These are phyloP conservation scores for Tryphoninae sp. DNA, from an alignment of 2,888 invertebrate species.

Conservation along the genomic window DNA sequence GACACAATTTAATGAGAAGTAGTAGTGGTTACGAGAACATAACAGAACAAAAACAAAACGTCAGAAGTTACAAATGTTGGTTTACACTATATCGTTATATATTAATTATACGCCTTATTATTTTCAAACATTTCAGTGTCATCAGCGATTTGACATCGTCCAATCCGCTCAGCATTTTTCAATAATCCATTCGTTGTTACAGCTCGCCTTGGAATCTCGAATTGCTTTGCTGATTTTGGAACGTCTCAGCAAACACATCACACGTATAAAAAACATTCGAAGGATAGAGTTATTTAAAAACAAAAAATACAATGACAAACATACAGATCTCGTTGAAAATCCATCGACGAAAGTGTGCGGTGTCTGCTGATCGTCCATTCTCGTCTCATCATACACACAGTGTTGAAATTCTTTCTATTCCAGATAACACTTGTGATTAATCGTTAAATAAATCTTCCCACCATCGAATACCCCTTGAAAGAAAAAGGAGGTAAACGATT, in stretches of 20 bases:
- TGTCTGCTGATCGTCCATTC: slow-evolving; percentile 33
- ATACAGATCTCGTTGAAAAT: slow-evolving; percentile 1
- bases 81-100: slow-evolving; percentile 65
- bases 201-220: slow-evolving; percentile 39
- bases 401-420: slow-evolving; percentile 39
- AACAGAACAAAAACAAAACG: slow-evolving; percentile 22
- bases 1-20: slow-evolving; percentile 1
- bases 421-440: slow-evolving; percentile 55
- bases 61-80: slow-evolving; percentile 77
- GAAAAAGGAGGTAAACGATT: slow-evolving; percentile 43
- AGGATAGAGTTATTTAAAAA: slow-evolving; percentile 8
- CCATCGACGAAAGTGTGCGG: slow-evolving; percentile 25
- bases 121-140: slow-evolving; percentile 50
- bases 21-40: neutral
- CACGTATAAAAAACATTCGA: neutral
- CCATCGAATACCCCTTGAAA: slow-evolving; percentile 2
- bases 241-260: slow-evolving; percentile 40
- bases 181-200: slow-evolving; percentile 49
- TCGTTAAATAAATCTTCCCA: slow-evolving; percentile 51
- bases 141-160: slow-evolving; percentile 34
- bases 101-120: slow-evolving; percentile 28
- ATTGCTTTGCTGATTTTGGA: slow-evolving; percentile 22
- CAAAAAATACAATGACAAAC: neutral
- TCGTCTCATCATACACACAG: slow-evolving; percentile 21
- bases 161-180: slow-evolving; percentile 43